These are phyloP conservation scores for Anabas testudineus DNA, from an alignment of 2,797 vertebrate species.

Conservation along the genomic window DNA sequence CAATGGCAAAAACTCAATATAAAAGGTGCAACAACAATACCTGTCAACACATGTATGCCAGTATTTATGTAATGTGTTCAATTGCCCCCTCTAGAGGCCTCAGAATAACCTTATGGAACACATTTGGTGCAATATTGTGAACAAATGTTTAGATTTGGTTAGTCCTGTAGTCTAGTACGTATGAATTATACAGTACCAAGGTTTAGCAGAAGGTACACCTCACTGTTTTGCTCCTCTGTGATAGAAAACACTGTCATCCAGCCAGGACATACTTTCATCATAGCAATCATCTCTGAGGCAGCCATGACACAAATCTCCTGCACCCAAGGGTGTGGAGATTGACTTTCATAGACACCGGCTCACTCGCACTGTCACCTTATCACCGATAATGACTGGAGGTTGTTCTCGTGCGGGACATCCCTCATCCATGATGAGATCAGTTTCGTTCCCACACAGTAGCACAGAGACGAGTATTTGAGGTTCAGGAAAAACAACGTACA, in stretches of 20 bases:
- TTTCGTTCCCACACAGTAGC: slow-evolving; percentile 57
- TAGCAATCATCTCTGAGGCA: slow-evolving; percentile 52
- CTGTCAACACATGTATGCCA: neutral
- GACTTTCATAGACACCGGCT: slow-evolving; percentile 63
- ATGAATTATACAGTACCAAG: neutral
- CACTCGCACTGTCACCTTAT: slow-evolving; percentile 65
- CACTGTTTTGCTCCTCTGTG: slow-evolving; percentile 13
- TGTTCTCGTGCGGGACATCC: slow-evolving; percentile 60
- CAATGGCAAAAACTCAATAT: neutral
- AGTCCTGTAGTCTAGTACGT: neutral
- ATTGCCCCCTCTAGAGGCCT: slow-evolving; percentile 51
- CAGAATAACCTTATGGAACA: neutral
- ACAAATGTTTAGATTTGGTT: neutral
- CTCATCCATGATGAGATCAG: slow-evolving; percentile 58
- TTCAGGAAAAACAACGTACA: slow-evolving; percentile 37
- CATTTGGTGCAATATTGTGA: slow-evolving; percentile 11
- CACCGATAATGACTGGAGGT: slow-evolving; percentile 65
- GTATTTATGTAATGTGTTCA: slow-evolving; percentile 1
- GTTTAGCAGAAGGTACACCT: slow-evolving; percentile 8
- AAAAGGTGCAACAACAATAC: neutral
- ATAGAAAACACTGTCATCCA: slow-evolving; percentile 53
- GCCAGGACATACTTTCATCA: slow-evolving; percentile 55
- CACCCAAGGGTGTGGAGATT: slow-evolving; percentile 57
- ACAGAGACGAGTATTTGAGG: slow-evolving; percentile 49
- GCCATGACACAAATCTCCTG: slow-evolving; percentile 63